Evolutionary conservation across 2,888 invertebrate species (phyloP).

Genomic region (Ennomos erosarius): DNA sequence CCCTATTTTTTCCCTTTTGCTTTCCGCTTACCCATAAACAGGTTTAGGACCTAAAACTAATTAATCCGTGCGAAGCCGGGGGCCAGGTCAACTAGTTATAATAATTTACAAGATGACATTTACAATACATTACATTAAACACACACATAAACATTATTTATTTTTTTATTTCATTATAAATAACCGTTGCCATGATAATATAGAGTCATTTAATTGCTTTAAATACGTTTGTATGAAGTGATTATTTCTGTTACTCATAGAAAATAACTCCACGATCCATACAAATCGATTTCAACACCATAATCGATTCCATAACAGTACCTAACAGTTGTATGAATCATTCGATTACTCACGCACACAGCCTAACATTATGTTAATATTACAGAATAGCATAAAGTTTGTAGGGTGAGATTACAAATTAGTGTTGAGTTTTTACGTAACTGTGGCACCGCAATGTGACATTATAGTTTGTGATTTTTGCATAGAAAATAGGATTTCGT

Average conservation of each 20-base stretch:
- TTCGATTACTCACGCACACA: slow-evolving; percentile 16
- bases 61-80: no score
- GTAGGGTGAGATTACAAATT: not conserved
- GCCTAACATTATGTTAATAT: slow-evolving; percentile 1
- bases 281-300: slow-evolving; percentile 9
- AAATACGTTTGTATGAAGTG: no score
- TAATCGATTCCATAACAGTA: slow-evolving; percentile 25
- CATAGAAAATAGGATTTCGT: not conserved
- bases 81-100: no score
- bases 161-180: no score
- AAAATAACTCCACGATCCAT: slow-evolving; percentile 7
- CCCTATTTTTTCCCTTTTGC: no score
- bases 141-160: no score
- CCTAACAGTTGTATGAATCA: slow-evolving; percentile 23
- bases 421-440: not conserved
- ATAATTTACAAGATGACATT: no score
- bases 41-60: no score
- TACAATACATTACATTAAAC: no score
- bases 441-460: not conserved
- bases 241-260: slow-evolving; percentile 10
- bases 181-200: no score
- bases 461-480: slow-evolving; percentile 3
- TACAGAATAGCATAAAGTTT: not conserved
- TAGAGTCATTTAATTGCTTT: no score
- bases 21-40: no score